Base-by-base conservation (phyloP, 2,797 vertebrate genomes). In the Bradypus variegatus region DNA sequence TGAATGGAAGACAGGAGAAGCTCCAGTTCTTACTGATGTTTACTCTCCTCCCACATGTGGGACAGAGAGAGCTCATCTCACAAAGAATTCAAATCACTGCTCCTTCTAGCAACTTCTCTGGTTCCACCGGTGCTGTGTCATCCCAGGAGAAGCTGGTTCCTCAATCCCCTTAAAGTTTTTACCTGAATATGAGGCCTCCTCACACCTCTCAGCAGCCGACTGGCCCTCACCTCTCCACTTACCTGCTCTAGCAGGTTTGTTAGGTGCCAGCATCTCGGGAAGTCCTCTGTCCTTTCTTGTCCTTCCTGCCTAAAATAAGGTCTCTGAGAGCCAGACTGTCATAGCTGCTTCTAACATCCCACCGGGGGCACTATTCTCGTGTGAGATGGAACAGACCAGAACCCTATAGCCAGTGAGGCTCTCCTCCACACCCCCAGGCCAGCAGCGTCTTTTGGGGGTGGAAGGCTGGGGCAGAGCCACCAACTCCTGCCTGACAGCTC, bases 311-410 rank as follows among this genome's bases (percentile, higher is more conserved):
- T n/a, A 12, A 36, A 6, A 8, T 4, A 36, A 55, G 53, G 33
- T 60, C 70, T 82, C 69, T 60, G 80, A 45, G 23, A 45, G n/a
- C 64, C 45, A 58, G 72, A 50, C 12, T 12, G 48, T 14, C 16
- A 38, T 18, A 2, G 70, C 50, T 8, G 5, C n/a, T 36, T 48
- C 60, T 38, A 25, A 11, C 2, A 6, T 29, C 72, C 58, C 45
- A 38, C 15, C 65, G 38, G 60, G 19, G n/a, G 65, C 1, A 1
- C 62, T 1, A 2, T 0, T 62, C n/a, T n/a, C 60, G 27, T 5
- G 21, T 8, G 58, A 23, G 58, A 8, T 21, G 21, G 58, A 23
- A 58, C 58, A 58, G 58, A 23, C 19, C 58, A 58, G 55, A 58
- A 19, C 55, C 55, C 29, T 23, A 18, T 1, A 33, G 53, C 18